Percentiles rank a stretch among this genome's conserved stretches.
These are phyloP conservation scores for Cephus sareptanus DNA, from an alignment of 2,888 invertebrate species.

Conservation along the genomic window DNA sequence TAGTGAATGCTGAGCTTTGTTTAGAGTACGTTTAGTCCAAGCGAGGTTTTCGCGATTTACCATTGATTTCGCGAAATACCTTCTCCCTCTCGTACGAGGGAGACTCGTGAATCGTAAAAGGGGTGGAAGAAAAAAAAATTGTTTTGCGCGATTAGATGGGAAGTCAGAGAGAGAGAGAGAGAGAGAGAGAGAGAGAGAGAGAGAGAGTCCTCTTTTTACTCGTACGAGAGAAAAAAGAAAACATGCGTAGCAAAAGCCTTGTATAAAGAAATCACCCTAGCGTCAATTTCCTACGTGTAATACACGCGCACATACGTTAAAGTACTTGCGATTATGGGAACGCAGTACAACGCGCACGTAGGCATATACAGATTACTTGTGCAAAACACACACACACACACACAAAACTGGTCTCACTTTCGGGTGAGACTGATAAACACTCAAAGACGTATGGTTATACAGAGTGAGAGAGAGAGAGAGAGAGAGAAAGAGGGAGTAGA, in stretches of 20 bases:
- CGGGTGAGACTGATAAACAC: too few relatives aligned
- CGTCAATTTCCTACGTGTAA: constrained; percentile 63
- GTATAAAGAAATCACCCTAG: constrained; percentile 57
- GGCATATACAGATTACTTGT: constrained; percentile 25
- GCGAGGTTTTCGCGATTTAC: too few relatives aligned
- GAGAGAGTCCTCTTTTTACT: constrained; percentile 9
- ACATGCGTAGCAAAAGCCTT: constrained; percentile 57
- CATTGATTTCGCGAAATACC: too few relatives aligned
- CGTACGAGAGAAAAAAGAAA: constrained; percentile 32
- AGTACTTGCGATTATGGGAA: constrained; percentile 9
- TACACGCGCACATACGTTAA: constrained; percentile 26
- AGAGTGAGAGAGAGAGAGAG: too few relatives aligned
- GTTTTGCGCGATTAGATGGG: too few relatives aligned
- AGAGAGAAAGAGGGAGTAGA: too few relatives aligned
- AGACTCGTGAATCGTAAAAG: not conserved
- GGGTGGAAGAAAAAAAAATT: constrained; percentile 16
- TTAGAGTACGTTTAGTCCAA: too few relatives aligned
- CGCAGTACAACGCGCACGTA: constrained; percentile 8
- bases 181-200: constrained; percentile 20
- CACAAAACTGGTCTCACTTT: not conserved
- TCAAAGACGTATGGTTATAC: too few relatives aligned
- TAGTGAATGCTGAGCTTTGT: too few relatives aligned
- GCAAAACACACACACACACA: constrained; percentile 31
- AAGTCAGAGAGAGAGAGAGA: constrained; percentile 18
- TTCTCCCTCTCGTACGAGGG: not conserved